Evolutionary conservation across 2,797 vertebrate genomes (phyloP), one percentile per base, ranked within the genome.

Genomic region (Ambastaia sidthimunki): DNA sequence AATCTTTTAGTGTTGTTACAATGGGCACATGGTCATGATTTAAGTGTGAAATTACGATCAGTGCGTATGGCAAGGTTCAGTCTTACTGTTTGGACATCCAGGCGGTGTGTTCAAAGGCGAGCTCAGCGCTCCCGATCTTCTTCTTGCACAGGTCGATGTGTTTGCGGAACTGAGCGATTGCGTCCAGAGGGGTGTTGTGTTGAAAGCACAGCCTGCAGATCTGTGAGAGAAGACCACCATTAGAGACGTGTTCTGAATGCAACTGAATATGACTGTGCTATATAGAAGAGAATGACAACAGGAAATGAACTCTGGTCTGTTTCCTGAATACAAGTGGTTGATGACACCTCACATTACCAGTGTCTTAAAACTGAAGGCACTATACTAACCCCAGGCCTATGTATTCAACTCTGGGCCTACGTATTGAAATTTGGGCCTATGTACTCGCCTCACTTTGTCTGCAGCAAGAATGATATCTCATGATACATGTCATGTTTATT

Each of bases 11-110:
- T 7, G 9, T 41, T 41, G 7, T 9, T 41, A 41, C 37, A 41
- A 9, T 41, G 2, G 7, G 37, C 37, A 41, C 37, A 41, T 0
- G 37, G 7, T 41, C 37, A 41, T 41, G 37, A 10, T 54, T 28
- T 15, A 54, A 66, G 15, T 25, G 54, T 54, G 2, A 62, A 69
- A 62, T 10, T 11, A 57, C 70, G 0, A 44, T 13, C n/a, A 3
- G 3, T 34, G 15, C 18, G 59, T 7, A n/a, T 11, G 7, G 34
- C 74, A 80, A 83, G 34, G 16, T 18, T 47, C 15, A 11, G 1
- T 80, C 96, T 86, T 94, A 99, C 98, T 99, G 98, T 93, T 99
- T 99, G 37, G 97, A 96, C 98, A 99, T 99, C 97, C 97, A 99
- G 1, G 97, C 97, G 1, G 96, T 90, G 70, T 99, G 98, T 81